phyloP scores from a whole-genome alignment of 2,888 invertebrate genomes.

The Macrosiphum euphorbiae region DNA sequence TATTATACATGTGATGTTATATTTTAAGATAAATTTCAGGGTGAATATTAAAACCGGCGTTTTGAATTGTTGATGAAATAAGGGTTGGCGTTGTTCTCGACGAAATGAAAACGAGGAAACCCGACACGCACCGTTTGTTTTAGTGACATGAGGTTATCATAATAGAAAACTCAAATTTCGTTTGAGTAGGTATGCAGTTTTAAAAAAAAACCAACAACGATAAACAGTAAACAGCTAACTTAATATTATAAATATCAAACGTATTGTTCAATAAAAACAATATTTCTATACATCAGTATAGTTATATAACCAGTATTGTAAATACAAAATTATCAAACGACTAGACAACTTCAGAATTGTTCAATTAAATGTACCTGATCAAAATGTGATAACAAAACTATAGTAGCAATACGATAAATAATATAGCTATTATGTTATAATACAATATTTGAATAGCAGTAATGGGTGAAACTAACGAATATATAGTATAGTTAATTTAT shows the following conservation, averaged over 20 bases:
- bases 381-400: neutral
- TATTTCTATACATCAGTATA: neutral
- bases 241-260: neutral
- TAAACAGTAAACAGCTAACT: neutral
- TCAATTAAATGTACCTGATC: neutral
- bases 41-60: neutral
- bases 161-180: neutral
- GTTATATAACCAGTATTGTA: neutral
- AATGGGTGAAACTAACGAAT: neutral
- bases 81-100: neutral
- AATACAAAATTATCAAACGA: neutral
- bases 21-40: neutral
- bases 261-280: too few species aligned
- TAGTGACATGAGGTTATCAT: neutral
- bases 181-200: neutral
- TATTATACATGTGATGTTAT: neutral
- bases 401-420: neutral
- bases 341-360: neutral
- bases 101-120: neutral
- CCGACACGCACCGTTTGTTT: neutral
- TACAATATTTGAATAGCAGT: neutral
- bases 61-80: neutral
- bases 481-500: slow-evolving; percentile 1
- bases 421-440: neutral
- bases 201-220: neutral